A percentile compares a stretch with the other conserved stretches of the same genome.
Evolutionary conservation across 2,888 invertebrate genomes (phyloP).

Genomic region (Cristatella mucedo): DNA sequence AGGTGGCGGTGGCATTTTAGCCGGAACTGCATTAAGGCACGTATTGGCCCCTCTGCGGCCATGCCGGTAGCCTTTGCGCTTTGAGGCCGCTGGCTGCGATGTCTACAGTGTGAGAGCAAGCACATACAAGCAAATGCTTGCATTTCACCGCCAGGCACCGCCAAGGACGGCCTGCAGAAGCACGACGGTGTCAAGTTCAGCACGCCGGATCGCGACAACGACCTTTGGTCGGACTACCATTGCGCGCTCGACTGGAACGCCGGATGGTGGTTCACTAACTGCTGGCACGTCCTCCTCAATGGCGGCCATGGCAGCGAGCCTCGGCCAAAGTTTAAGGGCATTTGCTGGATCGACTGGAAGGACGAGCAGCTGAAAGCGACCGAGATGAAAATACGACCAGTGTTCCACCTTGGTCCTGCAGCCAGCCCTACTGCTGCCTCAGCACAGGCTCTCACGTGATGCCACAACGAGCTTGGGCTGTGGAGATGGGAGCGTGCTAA

Average conservation of each 20-base stretch:
- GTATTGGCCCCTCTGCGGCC: too few species aligned
- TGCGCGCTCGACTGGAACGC: slow-evolving; percentile 84
- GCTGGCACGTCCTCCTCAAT: slow-evolving; percentile 81
- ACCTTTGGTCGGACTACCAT: slow-evolving; percentile 58
- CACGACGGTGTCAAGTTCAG: slow-evolving; percentile 82
- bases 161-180: slow-evolving; percentile 70
- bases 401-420: slow-evolving; percentile 5
- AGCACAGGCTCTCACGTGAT: too few species aligned
- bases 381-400: slow-evolving; percentile 37
- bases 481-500: too few species aligned
- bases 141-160: too few species aligned
- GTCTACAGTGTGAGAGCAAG: too few species aligned
- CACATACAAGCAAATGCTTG: too few species aligned
- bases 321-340: slow-evolving; percentile 23
- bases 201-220: slow-evolving; percentile 70
- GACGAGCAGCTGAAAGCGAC: slow-evolving; percentile 34
- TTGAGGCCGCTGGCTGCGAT: too few species aligned
- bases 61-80: too few species aligned
- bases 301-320: slow-evolving; percentile 56
- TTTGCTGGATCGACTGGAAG: slow-evolving; percentile 36
- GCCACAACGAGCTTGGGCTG: too few species aligned
- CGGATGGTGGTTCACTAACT: slow-evolving; percentile 92
- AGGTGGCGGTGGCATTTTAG: too few species aligned
- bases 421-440: too few species aligned
- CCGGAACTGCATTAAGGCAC: too few species aligned